These are phyloP conservation scores for Rotaria macrura DNA, from an alignment of 2,888 invertebrate species.

Conservation along the genomic window DNA sequence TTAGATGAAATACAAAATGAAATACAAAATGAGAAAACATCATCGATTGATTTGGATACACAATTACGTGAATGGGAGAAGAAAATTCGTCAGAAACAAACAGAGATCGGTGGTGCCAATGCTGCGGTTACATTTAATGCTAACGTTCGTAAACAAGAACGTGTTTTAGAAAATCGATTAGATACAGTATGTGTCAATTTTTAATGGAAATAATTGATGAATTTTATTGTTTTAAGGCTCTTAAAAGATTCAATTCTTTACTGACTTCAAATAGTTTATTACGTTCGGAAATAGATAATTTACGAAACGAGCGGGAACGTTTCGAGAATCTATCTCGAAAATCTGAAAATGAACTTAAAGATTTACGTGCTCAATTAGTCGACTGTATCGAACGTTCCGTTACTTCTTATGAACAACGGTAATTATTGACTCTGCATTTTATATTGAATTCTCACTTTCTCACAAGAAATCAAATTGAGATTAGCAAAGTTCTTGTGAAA, in stretches of 20 bases:
- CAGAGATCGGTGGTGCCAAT: slow-evolving; percentile 46
- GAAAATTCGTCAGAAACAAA: slow-evolving; percentile 42
- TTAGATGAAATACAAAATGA: slow-evolving; percentile 39
- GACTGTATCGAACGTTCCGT: slow-evolving; percentile 78
- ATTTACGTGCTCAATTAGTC: slow-evolving; percentile 69
- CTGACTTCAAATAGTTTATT: slow-evolving; percentile 51
- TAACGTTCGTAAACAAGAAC: slow-evolving; percentile 44
- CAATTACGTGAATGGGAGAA: slow-evolving; percentile 45
- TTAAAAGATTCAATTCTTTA: slow-evolving; percentile 44
- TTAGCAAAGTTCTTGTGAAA: too few species aligned
- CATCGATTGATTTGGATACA: slow-evolving; percentile 41
- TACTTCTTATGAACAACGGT: slow-evolving; percentile 59
- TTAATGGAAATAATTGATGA: neutral
- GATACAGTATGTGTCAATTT: slow-evolving; percentile 39
- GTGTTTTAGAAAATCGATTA: slow-evolving; percentile 45
- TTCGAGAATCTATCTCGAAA: slow-evolving; percentile 73
- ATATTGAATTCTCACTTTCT: too few species aligned
- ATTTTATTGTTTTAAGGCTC: slow-evolving; percentile 37
- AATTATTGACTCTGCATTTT: neutral
- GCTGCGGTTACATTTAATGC: slow-evolving; percentile 44
- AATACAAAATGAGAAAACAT: slow-evolving; percentile 43
- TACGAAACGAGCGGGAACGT: slow-evolving; percentile 67
- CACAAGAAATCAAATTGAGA: too few species aligned
- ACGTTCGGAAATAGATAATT: slow-evolving; percentile 67
- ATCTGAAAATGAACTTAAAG: slow-evolving; percentile 63